Evolutionary conservation across 2,888 invertebrate species (phyloP).

Genomic region (Cetonia aurata): DNA sequence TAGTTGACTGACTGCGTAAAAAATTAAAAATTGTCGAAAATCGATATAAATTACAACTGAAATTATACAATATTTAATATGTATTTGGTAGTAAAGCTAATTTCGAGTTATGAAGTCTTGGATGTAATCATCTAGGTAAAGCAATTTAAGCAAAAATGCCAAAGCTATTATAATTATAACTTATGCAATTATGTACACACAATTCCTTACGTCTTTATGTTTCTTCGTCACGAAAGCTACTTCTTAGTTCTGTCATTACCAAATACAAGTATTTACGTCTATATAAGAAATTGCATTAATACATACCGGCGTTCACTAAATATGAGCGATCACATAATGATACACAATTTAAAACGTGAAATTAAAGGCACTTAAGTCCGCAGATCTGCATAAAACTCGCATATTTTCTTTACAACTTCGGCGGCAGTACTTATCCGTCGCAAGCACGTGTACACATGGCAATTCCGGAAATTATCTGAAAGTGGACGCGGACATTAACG

Average conservation of each 20-base stretch:
- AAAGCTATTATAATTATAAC: too few species aligned
- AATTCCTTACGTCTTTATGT: too few species aligned
- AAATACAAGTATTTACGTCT: neutral
- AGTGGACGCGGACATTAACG: conserved; percentile 14
- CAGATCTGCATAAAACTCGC: conserved; percentile 24
- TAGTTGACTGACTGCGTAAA: too few species aligned
- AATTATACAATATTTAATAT: too few species aligned
- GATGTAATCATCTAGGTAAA: too few species aligned
- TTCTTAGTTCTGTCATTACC: conserved; percentile 9
- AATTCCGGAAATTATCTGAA: conserved; percentile 14
- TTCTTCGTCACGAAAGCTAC: conserved; percentile 5
- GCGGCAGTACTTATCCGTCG: neutral
- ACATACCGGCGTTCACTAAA: neutral
- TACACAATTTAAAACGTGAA: conserved; percentile 17
- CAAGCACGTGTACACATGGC: conserved; percentile 11
- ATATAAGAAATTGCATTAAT: conserved; percentile 7
- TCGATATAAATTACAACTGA: too few species aligned
- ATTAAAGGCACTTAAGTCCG: conserved; percentile 10
- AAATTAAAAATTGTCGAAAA: too few species aligned
- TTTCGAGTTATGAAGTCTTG: too few species aligned
- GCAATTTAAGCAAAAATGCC: too few species aligned
- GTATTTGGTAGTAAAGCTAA: too few species aligned
- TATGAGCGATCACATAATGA: conserved; percentile 27
- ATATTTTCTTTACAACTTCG: conserved; percentile 16
- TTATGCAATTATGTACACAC: too few species aligned